Evolutionary conservation across 2,888 invertebrate genomes (phyloP).

Genomic region (Thecocarcelia acutangulata): DNA sequence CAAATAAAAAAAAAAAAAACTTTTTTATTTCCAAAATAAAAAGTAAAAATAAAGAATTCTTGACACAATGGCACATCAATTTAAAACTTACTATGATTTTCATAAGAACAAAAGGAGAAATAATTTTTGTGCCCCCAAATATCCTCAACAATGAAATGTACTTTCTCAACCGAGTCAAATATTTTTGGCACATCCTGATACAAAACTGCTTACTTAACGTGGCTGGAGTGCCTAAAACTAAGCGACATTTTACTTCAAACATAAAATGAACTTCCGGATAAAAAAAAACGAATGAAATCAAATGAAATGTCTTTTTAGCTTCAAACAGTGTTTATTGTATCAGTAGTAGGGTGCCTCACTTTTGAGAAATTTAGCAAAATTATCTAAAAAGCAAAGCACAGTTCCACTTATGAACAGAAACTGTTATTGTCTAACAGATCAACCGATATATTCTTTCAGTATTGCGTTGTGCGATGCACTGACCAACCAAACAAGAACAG

Average conservation of each 20-base stretch:
- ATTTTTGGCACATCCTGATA: constrained; percentile 51
- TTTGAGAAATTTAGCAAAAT: not conserved
- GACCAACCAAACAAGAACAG: too few relatives aligned
- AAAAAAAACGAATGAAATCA: constrained; percentile 36
- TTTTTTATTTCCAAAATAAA: not conserved
- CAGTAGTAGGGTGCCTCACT: not conserved
- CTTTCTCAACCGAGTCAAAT: constrained; percentile 48
- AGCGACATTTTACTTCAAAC: too few relatives aligned
- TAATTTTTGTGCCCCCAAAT: constrained; percentile 22
- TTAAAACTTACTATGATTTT: constrained; percentile 17
- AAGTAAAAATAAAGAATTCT: not conserved
- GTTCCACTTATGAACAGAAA: too few relatives aligned
- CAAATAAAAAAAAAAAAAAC: constrained; percentile 11
- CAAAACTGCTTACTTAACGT: constrained; percentile 54
- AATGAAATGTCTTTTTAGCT: constrained; percentile 30
- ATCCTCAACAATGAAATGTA: constrained; percentile 49
- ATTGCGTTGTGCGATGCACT: too few relatives aligned
- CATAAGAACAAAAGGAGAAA: not conserved
- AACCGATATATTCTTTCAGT: too few relatives aligned
- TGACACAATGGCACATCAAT: constrained; percentile 14
- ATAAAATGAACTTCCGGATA: constrained; percentile 43
- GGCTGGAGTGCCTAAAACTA: constrained; percentile 23
- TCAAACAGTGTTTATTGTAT: not conserved
- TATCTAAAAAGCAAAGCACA: too few relatives aligned
- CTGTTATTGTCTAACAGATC: too few relatives aligned